These are phyloP conservation scores for Lamprotornis superbus DNA, from an alignment of 2,113 vertebrate genomes.

Conservation along the genomic window DNA sequence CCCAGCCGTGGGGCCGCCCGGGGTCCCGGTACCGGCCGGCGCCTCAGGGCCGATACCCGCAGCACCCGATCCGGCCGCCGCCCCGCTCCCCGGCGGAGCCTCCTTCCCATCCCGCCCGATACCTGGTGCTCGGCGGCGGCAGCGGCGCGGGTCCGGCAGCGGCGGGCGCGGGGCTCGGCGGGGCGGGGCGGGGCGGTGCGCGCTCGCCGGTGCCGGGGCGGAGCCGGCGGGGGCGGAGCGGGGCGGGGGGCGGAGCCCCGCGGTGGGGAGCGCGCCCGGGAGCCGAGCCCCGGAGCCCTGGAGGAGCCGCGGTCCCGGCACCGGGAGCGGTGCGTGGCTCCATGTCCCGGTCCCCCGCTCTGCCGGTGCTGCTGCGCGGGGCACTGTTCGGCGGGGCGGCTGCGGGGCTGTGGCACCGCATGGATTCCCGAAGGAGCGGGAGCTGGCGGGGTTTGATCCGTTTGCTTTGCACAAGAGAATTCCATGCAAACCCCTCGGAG, in stretches of 20 bases:
- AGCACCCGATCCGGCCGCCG: neutral
- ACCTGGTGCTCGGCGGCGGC: no score
- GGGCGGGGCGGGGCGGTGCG: no score
- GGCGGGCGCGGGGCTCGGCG: no score
- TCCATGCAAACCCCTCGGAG: neutral
- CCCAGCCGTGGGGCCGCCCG: neutral
- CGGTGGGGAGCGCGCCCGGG: neutral
- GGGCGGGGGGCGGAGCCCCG: neutral
- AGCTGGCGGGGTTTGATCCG: neutral
- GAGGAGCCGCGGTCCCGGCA: neutral
- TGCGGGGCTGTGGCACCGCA: neutral
- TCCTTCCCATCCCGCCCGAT: neutral
- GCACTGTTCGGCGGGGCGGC: neutral
- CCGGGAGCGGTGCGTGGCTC: neutral
- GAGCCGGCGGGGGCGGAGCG: no score
- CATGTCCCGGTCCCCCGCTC: neutral
- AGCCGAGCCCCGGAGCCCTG: neutral
- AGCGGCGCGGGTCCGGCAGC: no score
- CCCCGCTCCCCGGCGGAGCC: neutral
- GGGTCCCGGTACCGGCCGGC: neutral
- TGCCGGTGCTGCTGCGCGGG: neutral
- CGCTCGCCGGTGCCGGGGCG: no score
- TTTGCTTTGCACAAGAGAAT: neutral
- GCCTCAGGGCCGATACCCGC: neutral
- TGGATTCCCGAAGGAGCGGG: neutral